phyloP scores from a whole-genome alignment of 2,888 invertebrate species.

The Pseudoips prasinana region DNA sequence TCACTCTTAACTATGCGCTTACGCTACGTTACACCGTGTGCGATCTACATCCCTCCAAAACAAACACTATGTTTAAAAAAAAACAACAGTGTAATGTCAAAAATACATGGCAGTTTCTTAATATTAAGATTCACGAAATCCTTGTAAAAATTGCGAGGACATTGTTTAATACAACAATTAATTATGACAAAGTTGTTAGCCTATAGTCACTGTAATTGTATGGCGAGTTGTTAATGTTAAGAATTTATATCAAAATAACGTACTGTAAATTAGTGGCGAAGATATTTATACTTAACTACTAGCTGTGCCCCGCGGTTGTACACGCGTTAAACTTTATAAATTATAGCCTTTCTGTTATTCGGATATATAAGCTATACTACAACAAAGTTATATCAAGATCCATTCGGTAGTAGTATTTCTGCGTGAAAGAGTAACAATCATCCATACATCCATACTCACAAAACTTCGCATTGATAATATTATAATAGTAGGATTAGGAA shows the following conservation, averaged over 20 bases:
- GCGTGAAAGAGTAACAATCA: no score
- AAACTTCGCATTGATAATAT: no score
- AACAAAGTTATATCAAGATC: no score
- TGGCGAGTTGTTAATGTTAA: constrained; percentile 12
- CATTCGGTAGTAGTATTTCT: no score
- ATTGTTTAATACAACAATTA: constrained; percentile 20
- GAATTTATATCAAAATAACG: constrained; percentile 9
- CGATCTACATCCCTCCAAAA: constrained; percentile 45
- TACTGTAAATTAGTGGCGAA: no score
- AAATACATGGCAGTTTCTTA: constrained; percentile 37
- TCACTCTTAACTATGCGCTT: constrained; percentile 66
- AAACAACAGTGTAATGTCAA: constrained; percentile 35
- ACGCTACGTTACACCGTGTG: constrained; percentile 53
- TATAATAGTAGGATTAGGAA: no score
- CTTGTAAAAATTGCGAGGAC: constrained; percentile 31
- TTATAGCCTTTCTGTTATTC: no score
- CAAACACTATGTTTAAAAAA: constrained; percentile 36
- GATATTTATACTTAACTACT: no score
- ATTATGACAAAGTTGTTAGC: constrained; percentile 19
- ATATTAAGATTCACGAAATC: constrained; percentile 25
- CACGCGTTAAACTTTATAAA: no score
- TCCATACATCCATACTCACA: no score
- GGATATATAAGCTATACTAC: no score
- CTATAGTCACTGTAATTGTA: constrained; percentile 14
- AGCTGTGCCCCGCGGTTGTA: no score